These are phyloP conservation scores for Pachydiplax longipennis DNA, from an alignment of 2,888 invertebrate species.

Conservation along the genomic window DNA sequence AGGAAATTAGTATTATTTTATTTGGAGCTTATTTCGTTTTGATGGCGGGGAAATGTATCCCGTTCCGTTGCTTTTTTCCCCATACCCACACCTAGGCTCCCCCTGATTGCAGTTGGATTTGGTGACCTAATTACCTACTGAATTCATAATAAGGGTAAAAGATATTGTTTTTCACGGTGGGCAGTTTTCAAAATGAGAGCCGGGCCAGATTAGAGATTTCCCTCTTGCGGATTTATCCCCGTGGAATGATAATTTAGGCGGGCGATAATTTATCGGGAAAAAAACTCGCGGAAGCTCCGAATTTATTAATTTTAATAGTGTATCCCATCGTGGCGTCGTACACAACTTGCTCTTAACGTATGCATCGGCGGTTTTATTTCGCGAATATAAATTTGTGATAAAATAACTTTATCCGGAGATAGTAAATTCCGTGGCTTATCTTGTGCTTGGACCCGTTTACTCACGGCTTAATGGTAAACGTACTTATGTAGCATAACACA, in stretches of 20 bases:
- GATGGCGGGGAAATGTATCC: neutral
- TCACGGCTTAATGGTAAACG: no score
- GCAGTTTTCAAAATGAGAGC: neutral
- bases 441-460: no score
- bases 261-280: neutral
- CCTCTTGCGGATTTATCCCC: neutral
- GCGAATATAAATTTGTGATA: no score
- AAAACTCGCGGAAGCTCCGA: neutral
- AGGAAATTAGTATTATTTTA: constrained; percentile 20
- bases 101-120: neutral
- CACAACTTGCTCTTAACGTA: no score
- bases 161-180: neutral
- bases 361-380: no score
- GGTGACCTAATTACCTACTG: constrained; percentile 40
- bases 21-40: neutral
- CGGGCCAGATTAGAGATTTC: neutral
- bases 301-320: no score
- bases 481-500: no score
- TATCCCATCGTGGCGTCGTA: no score
- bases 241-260: neutral
- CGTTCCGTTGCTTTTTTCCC: neutral
- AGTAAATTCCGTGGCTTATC: no score
- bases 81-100: neutral
- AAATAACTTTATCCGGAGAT: no score
- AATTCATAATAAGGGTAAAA: neutral